Evolutionary conservation across 2,113 vertebrate genomes (phyloP).

Genomic region (Lethenteron reissneri): DNA sequence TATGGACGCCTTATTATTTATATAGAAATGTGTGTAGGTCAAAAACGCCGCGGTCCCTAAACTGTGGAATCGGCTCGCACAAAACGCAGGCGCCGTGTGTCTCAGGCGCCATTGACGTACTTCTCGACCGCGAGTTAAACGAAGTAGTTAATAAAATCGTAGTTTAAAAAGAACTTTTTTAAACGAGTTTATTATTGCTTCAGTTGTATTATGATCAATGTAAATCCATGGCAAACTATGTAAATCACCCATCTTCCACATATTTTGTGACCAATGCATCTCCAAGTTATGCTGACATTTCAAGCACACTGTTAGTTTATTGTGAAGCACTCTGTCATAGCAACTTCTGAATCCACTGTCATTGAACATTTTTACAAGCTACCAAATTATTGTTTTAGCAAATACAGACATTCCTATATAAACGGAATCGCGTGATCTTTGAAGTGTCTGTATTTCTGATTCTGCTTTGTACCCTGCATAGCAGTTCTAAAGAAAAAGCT

Average conservation of each 20-base stretch:
- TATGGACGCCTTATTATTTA: too few species aligned
- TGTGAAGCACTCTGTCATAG: neutral
- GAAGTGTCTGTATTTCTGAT: neutral
- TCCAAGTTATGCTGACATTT: constrained; percentile 2
- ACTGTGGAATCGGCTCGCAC: too few species aligned
- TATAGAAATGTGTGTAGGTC: too few species aligned
- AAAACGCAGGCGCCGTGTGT: too few species aligned
- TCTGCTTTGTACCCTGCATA: neutral
- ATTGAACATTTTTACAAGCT: neutral
- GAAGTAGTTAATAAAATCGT: too few species aligned
- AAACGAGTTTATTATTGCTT: neutral
- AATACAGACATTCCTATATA: neutral
- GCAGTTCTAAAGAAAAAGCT: neutral
- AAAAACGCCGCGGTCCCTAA: too few species aligned
- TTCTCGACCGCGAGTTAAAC: too few species aligned
- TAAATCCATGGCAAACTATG: neutral
- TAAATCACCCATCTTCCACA: constrained; percentile 1
- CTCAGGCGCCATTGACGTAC: too few species aligned
- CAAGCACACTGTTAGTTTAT: neutral
- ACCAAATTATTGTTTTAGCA: neutral
- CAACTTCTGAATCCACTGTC: neutral
- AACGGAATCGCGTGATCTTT: neutral
- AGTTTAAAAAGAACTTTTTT: too few species aligned
- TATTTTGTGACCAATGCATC: constrained; percentile 3
- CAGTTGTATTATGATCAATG: neutral